Conservation (phyloP, 1,140 invertebrate genomes). For the Sitophilus oryzae region DNA sequence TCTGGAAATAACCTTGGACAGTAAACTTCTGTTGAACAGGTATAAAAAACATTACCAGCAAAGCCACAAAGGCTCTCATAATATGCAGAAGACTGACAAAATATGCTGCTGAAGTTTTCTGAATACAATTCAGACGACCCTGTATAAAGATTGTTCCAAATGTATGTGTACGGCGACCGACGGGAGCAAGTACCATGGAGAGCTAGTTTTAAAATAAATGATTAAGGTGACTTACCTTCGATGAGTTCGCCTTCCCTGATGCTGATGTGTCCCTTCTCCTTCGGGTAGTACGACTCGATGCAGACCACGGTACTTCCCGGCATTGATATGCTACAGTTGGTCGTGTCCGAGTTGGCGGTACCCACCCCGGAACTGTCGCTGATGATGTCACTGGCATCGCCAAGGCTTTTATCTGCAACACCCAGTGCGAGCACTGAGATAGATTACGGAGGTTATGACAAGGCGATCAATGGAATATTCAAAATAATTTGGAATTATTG, state of each 20-base stretch:
- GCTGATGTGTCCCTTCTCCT: conserved; percentile 66
- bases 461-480: not conserved
- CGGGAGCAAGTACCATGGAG: too few relatives aligned
- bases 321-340: conserved; percentile 67
- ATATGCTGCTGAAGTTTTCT: too few relatives aligned
- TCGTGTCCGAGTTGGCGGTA: conserved; percentile 79
- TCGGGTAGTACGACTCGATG: conserved; percentile 71
- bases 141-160: too few relatives aligned
- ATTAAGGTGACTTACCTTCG: conserved; percentile 62
- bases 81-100: too few relatives aligned
- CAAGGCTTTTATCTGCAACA: conserved; percentile 76
- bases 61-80: too few relatives aligned
- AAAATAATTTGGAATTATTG: too few relatives aligned
- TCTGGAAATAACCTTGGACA: too few relatives aligned
- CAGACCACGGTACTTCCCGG: conserved; percentile 82
- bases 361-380: conserved; percentile 86
- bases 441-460: conserved; percentile 22
- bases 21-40: too few relatives aligned
- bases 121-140: too few relatives aligned
- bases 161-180: too few relatives aligned
- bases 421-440: conserved; percentile 44
- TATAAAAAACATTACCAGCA: too few relatives aligned
- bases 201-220: too few relatives aligned
- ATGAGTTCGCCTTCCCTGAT: conserved; percentile 84
- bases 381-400: conserved; percentile 82